These are phyloP conservation scores for Phortica variegata DNA, from an alignment of 1,140 invertebrate genomes.

Conservation along the genomic window DNA sequence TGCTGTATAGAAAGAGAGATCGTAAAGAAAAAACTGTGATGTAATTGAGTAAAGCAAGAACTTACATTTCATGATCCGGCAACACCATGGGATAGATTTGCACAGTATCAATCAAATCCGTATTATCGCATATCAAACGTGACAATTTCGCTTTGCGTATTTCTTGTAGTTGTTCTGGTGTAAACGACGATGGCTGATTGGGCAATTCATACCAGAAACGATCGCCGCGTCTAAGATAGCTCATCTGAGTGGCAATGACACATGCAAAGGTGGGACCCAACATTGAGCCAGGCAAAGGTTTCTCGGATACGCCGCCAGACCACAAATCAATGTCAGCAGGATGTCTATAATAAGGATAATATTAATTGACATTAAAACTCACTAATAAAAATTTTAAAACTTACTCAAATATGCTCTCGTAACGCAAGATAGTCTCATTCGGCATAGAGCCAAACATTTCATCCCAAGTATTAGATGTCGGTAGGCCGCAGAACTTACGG, in stretches of 20 bases:
- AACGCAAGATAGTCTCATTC: conserved; percentile 81
- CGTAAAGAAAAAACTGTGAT: background rate
- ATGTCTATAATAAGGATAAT: conserved; percentile 60
- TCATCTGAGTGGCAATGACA: conserved; percentile 95
- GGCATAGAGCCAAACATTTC: conserved; percentile 85
- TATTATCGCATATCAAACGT: conserved; percentile 92
- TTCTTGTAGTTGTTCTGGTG: conserved; percentile 85
- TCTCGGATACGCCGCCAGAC: conserved; percentile 91
- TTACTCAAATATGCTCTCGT: conserved; percentile 75
- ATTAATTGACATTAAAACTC: conserved; percentile 11
- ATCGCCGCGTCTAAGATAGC: conserved; percentile 85
- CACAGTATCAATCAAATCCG: conserved; percentile 86
- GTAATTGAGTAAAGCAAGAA: conserved; percentile 23
- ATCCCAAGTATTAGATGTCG: conserved; percentile 77
- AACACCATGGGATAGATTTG: conserved; percentile 92
- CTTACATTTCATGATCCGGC: conserved; percentile 89
- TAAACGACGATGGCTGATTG: conserved; percentile 89
- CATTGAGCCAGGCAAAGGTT: conserved; percentile 82
- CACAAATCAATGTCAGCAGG: conserved; percentile 87
- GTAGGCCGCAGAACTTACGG: conserved; percentile 87
- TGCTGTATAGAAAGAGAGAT: conserved; percentile 60
- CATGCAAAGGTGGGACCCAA: conserved; percentile 94
- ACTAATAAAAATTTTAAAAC: conserved; percentile 19
- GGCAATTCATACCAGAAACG: conserved; percentile 95
- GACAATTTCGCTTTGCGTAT: conserved; percentile 84